Evolutionary conservation across 2,888 invertebrate genomes (phyloP), one percentile per base, ranked within the genome.

Genomic region (Ephialtes manifestator): DNA sequence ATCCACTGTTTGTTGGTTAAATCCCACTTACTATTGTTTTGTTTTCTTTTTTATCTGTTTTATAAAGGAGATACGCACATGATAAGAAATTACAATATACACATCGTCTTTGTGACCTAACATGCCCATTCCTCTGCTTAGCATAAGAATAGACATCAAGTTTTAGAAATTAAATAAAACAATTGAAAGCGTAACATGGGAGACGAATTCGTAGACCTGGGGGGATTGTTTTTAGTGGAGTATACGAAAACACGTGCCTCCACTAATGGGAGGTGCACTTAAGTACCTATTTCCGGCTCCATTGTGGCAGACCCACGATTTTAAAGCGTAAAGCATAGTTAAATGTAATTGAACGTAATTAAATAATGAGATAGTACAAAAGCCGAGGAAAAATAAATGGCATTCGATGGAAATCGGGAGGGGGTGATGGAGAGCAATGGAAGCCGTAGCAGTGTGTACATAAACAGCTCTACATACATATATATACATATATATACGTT

Each of bases 371-470:
- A 24, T 13, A 18, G 51, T 74, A 13, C 28, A 24, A 72, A 48
- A 28, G 28, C 10, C 3, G 43, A 60, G 7, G 2, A 31, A 63
- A 63, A 72, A 48, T 8, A 63, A 48, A 28, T 63, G 46, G 7
- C 18, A 18, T 76, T 65, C 51, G 46, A 51, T 75, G 70, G 81
- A 60, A 81, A 82, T 60, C 58, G 71, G 81, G 46, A 43, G 71
- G 70, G 55, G 65, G 77, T 31, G 74, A 43, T 70, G 80, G 81
- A 84, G 83, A 83, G 71, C 82, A 83, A 86, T 81, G 84, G 86
- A 71, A 84, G 67, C 55, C n/a, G 18, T 75, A 74, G 81, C 81
- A 83, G 76, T 83, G 83, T 85, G 72, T 82, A 81, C 65, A 48
- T 74, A 63, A 55, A 53, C 43, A 51, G 31, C 24, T 63, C 5